These are phyloP conservation scores for Dasysyrphus albostriatus DNA, from an alignment of 2,888 invertebrate genomes.

Conservation along the genomic window DNA sequence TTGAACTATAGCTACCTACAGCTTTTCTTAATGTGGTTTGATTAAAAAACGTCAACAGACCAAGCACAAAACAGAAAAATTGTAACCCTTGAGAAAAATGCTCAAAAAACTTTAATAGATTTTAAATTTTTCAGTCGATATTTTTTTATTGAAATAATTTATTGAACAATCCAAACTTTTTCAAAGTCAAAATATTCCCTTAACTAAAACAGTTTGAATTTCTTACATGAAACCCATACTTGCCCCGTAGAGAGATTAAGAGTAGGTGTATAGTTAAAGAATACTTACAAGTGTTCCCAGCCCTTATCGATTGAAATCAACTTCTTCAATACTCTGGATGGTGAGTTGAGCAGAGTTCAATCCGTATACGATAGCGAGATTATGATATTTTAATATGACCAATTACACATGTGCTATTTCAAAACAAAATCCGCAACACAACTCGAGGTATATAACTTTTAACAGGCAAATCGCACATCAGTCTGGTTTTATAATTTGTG, in stretches of 20 bases:
- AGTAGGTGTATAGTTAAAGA: not conserved
- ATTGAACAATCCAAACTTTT: too few relatives aligned
- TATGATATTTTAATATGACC: not conserved
- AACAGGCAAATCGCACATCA: not conserved
- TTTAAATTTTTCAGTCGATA: too few relatives aligned
- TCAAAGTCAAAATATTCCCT: too few relatives aligned
- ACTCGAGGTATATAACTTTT: constrained; percentile 3
- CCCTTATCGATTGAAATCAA: constrained; percentile 25
- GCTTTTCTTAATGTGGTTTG: too few relatives aligned
- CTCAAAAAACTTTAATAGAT: too few relatives aligned
- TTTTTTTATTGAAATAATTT: too few relatives aligned
- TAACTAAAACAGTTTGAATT: not conserved
- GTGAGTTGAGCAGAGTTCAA: constrained; percentile 22
- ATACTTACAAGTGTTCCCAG: not conserved
- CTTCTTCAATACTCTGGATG: not conserved
- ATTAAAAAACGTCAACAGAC: too few relatives aligned
- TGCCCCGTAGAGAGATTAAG: not conserved
- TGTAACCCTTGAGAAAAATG: too few relatives aligned
- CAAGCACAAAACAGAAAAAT: too few relatives aligned
- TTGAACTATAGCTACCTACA: too few relatives aligned
- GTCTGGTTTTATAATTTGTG: constrained; percentile 15
- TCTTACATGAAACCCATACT: not conserved
- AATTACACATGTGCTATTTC: constrained; percentile 16
- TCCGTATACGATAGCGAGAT: constrained; percentile 16
- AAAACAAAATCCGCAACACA: not conserved